These are phyloP conservation scores for Alentia gelatinosa DNA, from an alignment of 2,888 invertebrate species.

Conservation along the genomic window DNA sequence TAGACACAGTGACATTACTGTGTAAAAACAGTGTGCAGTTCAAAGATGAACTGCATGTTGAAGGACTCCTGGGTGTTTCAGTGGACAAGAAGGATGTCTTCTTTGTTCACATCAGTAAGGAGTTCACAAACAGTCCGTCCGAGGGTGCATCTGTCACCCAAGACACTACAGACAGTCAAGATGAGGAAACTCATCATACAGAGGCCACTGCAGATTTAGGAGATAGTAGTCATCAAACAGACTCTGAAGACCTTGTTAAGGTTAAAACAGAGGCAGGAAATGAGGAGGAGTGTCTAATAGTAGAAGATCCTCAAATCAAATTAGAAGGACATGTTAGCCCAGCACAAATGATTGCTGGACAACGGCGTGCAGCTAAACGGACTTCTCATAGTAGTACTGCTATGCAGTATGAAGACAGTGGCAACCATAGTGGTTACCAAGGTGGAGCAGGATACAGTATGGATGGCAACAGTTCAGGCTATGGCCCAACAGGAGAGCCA, in stretches of 20 bases:
- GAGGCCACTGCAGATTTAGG: not conserved
- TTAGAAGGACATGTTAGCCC: constrained; percentile 33
- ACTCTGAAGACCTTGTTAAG: not conserved
- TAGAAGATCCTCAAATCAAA: constrained; percentile 27
- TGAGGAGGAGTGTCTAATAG: constrained; percentile 43
- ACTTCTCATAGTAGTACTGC: constrained; percentile 19
- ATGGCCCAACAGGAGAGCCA: not conserved
- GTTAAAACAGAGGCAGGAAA: not conserved
- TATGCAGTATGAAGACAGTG: not conserved
- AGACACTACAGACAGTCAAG: not conserved
- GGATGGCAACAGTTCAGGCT: not conserved
- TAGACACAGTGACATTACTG: constrained; percentile 56
- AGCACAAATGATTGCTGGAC: constrained; percentile 36
- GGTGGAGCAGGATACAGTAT: not conserved
- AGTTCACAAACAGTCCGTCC: constrained; percentile 53
- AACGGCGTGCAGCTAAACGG: constrained; percentile 32
- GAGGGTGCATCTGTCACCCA: constrained; percentile 39
- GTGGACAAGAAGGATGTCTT: constrained; percentile 59
- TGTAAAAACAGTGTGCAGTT: constrained; percentile 56
- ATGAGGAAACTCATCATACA: constrained; percentile 29
- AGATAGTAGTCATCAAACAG: not conserved
- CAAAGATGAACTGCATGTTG: constrained; percentile 52
- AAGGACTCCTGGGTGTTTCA: constrained; percentile 60
- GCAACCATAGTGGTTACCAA: not conserved
- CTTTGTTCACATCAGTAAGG: constrained; percentile 58